Conservation (phyloP, 2,113 vertebrate genomes). For the Brachyhypopomus gauderio region DNA sequence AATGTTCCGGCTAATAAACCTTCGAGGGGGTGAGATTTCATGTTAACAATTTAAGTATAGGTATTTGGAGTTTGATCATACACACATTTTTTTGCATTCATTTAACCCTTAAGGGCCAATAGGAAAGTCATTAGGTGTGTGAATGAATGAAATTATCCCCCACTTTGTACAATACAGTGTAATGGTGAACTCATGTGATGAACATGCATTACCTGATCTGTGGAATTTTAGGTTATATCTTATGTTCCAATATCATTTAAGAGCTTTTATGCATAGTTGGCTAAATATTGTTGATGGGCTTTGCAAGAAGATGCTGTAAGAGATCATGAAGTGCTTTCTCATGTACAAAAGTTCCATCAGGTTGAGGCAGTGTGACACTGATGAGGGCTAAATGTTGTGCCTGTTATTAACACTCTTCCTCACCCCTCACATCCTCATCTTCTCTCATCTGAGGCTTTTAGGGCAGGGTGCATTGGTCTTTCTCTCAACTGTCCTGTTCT, state of each 20-base stretch:
- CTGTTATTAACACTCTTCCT: too few relatives aligned
- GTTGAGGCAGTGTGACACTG: neutral
- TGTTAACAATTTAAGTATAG: neutral
- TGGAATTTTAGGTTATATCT: neutral
- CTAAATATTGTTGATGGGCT: neutral
- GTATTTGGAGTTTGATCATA: neutral
- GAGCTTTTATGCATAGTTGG: neutral
- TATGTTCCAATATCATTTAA: neutral
- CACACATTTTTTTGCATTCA: neutral
- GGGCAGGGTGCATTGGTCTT: too few relatives aligned
- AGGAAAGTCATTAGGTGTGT: neutral
- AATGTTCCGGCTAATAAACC: conserved; percentile 62
- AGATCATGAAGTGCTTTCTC: neutral
- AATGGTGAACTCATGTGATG: neutral
- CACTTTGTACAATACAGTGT: neutral
- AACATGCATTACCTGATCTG: neutral
- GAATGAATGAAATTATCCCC: neutral
- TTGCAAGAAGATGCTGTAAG: neutral
- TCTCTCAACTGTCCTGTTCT: too few relatives aligned
- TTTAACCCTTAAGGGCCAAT: neutral
- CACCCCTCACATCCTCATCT: too few relatives aligned
- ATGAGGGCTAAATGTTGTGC: too few relatives aligned
- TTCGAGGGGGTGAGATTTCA: conserved; percentile 36
- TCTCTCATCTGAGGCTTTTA: too few relatives aligned
- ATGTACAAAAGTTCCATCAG: neutral